Evolutionary conservation across 2,888 invertebrate genomes (phyloP).

Genomic region (Melanchra persicariae): DNA sequence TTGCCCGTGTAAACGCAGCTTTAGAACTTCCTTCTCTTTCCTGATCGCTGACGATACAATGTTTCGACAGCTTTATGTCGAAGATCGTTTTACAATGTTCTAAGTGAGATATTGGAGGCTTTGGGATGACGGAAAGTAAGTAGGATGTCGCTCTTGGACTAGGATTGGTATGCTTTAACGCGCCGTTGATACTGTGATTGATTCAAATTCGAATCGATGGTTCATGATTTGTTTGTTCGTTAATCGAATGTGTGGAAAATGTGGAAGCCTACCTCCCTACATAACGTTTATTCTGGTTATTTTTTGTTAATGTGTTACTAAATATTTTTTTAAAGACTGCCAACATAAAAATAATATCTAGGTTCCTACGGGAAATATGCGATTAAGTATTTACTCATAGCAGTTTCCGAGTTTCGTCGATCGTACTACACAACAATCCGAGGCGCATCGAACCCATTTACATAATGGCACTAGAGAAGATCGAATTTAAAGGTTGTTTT

Average conservation of each 20-base stretch:
- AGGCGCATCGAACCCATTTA: neutral
- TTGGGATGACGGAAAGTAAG: conserved; percentile 4
- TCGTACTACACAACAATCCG: neutral
- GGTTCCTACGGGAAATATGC: neutral
- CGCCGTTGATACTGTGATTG: neutral
- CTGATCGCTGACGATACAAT: conserved; percentile 62
- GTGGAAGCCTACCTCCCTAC: too few species aligned
- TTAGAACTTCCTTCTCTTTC: conserved; percentile 59
- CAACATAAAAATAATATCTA: neutral
- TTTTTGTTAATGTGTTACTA: too few species aligned
- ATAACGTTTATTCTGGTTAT: too few species aligned
- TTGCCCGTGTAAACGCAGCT: too few species aligned
- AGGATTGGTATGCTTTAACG: conserved; percentile 13
- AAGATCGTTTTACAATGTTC: conserved; percentile 58
- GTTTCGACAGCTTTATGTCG: conserved; percentile 56
- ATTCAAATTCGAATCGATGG: neutral
- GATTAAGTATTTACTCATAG: neutral
- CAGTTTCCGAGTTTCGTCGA: neutral
- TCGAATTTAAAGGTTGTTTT: conserved; percentile 11
- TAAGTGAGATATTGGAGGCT: conserved; percentile 44
- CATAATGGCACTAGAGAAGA: neutral
- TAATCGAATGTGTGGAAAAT: neutral
- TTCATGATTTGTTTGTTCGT: neutral
- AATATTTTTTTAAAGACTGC: neutral
- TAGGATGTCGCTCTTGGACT: conserved; percentile 12